A percentile compares a stretch with the other conserved stretches of the same genome.
Evolutionary conservation across 2,797 vertebrate species (phyloP).

Genomic region (Siniperca scherzeri): DNA sequence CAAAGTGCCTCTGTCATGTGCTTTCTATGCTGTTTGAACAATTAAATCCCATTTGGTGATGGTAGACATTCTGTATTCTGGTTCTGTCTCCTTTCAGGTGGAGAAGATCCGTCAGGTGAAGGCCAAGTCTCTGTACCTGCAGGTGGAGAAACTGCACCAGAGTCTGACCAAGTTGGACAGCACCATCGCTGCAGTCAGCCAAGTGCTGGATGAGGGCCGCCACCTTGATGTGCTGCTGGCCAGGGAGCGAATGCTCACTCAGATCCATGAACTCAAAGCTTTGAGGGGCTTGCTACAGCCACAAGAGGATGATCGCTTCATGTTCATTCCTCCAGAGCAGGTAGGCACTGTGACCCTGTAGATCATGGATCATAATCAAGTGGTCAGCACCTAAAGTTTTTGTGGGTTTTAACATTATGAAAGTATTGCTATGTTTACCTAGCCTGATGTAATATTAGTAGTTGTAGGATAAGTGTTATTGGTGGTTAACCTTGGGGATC

Average conservation of each 20-base stretch:
- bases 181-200: conserved; percentile 95
- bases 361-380: not conserved
- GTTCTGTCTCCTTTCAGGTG: conserved; percentile 83
- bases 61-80: not conserved
- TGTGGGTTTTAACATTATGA: not conserved
- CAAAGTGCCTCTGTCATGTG: not conserved
- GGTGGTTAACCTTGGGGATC: not conserved
- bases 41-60: not conserved
- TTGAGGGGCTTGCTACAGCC: conserved; percentile 94
- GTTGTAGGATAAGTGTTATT: not conserved
- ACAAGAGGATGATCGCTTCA: conserved; percentile 96
- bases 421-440: not conserved
- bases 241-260: conserved; percentile 95
- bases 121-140: conserved; percentile 97
- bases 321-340: conserved; percentile 98
- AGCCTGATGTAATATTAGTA: not conserved
- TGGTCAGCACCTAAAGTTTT: not conserved
- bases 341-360: conserved; percentile 38
- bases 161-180: conserved; percentile 96
- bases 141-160: conserved; percentile 98
- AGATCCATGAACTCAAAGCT: conserved; percentile 96
- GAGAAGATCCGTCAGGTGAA: conserved; percentile 99
- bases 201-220: conserved; percentile 96
- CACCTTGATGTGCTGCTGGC: conserved; percentile 95
- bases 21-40: not conserved